Evolutionary conservation across 2,113 vertebrate genomes (phyloP), one percentile per base, ranked within the genome.

Genomic region (Sylvia atricapilla): DNA sequence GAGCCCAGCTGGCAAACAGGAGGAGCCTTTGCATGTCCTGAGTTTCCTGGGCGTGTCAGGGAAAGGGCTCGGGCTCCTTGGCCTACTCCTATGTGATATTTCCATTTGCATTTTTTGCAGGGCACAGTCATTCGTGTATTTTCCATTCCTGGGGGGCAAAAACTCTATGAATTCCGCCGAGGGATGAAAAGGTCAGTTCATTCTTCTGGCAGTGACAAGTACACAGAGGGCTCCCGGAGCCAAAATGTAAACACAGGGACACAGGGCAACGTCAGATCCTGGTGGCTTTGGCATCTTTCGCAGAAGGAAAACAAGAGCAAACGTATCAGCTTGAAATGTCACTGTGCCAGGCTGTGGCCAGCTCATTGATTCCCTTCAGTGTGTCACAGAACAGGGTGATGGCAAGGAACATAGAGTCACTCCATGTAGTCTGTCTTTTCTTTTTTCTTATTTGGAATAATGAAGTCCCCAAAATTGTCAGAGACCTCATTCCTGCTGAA

Each of bases 81-180:
- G 67, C 52, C 35, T 39, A 43, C 60, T 87, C 86, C 81, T 69
- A 35, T 13, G 1, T 87, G 88, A 90, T 47, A 69, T 67, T 90
- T 83, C 28, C 80, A n/a, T 58, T 50, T 53, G 78, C 67, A 62
- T 97, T 97, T 96, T 79, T 95, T 95, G 67, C 97, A 99, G 99
- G 99, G 99, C 81, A 99, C 99, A 0, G 99, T 99, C 78, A 99
- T 99, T 93, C 98, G 99, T 87, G 99, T 99, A 46, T 99, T 99
- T 98, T 98, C 98, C 44, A 87, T 98, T 81, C 99, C 99, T 21
- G 99, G 99, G 13, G 99, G 99, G 94, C 98, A 98, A 91, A 99
- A 97, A 73, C 98, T 99, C 75, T 99, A 98, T 89, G 99, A 99
- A 97, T 99, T 99, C 94, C 98, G 99, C 43, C 96, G 99, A 96